Evolutionary conservation across 2,888 invertebrate genomes (phyloP), one percentile per base, ranked within the genome.

Genomic region (Erebia palarica): DNA sequence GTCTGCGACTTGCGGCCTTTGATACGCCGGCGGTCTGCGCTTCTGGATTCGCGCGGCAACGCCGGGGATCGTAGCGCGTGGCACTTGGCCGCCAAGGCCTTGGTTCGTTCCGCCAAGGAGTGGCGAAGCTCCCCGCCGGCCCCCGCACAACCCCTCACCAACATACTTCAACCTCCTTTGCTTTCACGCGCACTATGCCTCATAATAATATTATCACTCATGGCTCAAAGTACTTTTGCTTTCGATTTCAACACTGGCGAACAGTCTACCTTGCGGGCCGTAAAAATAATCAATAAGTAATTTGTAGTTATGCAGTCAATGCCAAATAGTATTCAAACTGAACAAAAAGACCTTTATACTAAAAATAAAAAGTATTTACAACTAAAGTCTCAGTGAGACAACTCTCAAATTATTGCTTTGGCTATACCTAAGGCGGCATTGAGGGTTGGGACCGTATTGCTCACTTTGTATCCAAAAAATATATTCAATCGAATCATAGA

Each of bases 1-100:
- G 95, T 94, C 78, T 93, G 94, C 64, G 94, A 94, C 81, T 94
- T 94, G 82, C 92, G 88, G 76, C 92, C 94, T 73, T 93, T 88
- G 76, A 84, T 82, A 71, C 90, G 88, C 73, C 90, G 87, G 64
- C 90, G 90, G 76, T 90, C 91, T 51, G 84, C 78, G 78, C 87
- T 86, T 82, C 81, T 82, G 81, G 86, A 77, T 81, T 86, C 80
- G 74, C 90, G 87, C 36, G 68, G 71, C 36, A 69, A 55, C 72
- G 88, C 86, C 65, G 92, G 91, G 70, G 92, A 91, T 70, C 91
- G 88, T 84, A 92, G 84, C 76, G 92, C 91, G 78, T 93, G 90
- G 79, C 91, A 92, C 69, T 89, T 87, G 73, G 92, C 92, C 71
- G 93, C 94, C 86, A 93, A 85, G 76, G 92, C 92, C 81, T 93